Evolutionary conservation across 2,113 vertebrate species (phyloP).

Genomic region (Dolichotis patagonum): DNA sequence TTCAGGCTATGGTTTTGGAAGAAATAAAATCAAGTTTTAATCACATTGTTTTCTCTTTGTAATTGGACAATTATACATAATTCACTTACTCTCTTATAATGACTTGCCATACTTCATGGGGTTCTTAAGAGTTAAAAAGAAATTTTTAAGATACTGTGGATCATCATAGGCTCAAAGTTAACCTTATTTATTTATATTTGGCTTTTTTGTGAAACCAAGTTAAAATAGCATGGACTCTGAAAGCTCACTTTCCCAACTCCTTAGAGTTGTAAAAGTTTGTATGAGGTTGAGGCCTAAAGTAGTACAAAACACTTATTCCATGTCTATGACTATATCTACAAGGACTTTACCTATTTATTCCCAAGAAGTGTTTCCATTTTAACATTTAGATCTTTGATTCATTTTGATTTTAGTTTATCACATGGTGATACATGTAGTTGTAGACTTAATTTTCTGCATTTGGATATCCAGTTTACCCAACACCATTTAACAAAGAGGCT

Average conservation of each 20-base stretch:
- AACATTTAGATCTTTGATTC: neutral
- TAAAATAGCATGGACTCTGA: neutral
- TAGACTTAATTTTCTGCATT: neutral
- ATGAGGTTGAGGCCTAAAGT: neutral
- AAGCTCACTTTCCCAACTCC: neutral
- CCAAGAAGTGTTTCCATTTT: neutral
- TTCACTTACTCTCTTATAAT: neutral
- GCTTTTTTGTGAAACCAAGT: neutral
- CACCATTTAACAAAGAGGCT: neutral
- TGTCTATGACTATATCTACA: neutral
- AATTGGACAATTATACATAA: neutral
- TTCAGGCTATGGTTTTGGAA: neutral
- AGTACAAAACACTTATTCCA: neutral
- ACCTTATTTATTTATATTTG: too few relatives aligned
- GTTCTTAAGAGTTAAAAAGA: neutral
- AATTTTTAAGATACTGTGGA: neutral
- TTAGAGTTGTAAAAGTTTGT: accelerated
- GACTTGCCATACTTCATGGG: neutral
- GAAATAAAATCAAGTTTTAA: neutral
- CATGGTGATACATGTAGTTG: neutral
- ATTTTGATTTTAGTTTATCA: neutral
- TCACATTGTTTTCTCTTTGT: neutral
- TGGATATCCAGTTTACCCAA: neutral
- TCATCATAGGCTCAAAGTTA: neutral
- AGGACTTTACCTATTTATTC: neutral